These are phyloP conservation scores for Tenualosa ilisha DNA, from an alignment of 2,797 vertebrate species.

Conservation along the genomic window DNA sequence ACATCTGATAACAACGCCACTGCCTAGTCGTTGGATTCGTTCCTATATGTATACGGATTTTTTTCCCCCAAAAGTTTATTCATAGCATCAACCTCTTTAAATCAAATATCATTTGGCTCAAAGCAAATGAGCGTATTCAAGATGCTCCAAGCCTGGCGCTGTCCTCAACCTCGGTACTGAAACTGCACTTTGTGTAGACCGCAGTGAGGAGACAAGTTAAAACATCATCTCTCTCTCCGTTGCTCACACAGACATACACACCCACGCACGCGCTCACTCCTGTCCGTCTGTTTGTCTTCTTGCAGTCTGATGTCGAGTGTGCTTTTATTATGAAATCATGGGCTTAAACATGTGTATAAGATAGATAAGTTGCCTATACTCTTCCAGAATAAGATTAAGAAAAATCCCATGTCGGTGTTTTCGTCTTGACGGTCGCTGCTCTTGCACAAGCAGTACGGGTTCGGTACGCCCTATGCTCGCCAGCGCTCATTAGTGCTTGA, in stretches of 20 bases:
- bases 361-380: too few relatives aligned
- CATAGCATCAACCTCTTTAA: not conserved
- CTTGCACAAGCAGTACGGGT: not conserved
- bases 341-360: not conserved
- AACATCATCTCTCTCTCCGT: not conserved
- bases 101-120: not conserved
- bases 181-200: not conserved
- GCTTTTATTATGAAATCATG: not conserved
- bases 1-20: not conserved
- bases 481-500: not conserved
- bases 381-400: not conserved
- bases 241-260: too few relatives aligned
- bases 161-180: constrained; percentile 41
- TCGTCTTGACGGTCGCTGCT: not conserved
- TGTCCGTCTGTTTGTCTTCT: not conserved
- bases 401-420: not conserved
- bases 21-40: not conserved
- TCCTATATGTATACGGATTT: not conserved
- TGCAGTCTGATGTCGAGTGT: not conserved
- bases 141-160: constrained; percentile 17
- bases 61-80: not conserved
- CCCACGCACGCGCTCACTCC: not conserved
- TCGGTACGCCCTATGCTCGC: not conserved
- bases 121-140: not conserved
- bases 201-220: not conserved